Percentiles rank a stretch among this genome's conserved stretches.
Evolutionary conservation across 2,113 vertebrate genomes (phyloP).

Genomic region (Corapipo altera): DNA sequence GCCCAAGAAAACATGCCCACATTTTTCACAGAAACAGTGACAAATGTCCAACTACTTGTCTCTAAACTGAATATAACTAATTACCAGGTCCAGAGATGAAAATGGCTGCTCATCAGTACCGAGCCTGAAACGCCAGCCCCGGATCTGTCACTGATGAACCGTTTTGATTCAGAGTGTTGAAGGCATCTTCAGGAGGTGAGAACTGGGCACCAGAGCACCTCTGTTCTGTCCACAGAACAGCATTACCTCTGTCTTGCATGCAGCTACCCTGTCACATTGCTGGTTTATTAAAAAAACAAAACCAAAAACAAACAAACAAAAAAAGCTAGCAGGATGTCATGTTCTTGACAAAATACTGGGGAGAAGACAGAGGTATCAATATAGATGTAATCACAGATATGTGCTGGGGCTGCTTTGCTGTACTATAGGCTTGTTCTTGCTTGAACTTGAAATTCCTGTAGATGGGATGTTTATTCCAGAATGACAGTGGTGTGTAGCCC

Average conservation of each 20-base stretch:
- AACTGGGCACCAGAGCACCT: not conserved
- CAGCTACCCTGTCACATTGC: not conserved
- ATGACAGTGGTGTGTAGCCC: not conserved
- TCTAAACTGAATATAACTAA: not conserved
- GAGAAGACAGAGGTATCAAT: not conserved
- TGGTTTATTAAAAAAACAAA: not conserved
- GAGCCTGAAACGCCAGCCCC: not conserved
- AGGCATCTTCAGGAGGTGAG: not conserved
- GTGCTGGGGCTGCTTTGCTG: not conserved
- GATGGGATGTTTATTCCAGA: not conserved
- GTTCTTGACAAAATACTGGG: not conserved
- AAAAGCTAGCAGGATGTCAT: not conserved
- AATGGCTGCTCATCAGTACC: not conserved
- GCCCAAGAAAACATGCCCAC: not conserved
- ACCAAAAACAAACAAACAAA: not conserved
- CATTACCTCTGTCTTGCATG: not conserved
- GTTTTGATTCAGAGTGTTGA: not conserved
- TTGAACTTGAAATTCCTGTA: not conserved
- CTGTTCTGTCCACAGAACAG: not conserved
- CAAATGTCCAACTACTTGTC: not conserved
- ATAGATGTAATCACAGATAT: not conserved
- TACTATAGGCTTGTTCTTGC: not conserved
- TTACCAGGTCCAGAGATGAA: not conserved
- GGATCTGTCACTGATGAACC: not conserved
- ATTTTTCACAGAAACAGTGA: conserved; percentile 19